Evolutionary conservation across 1,140 invertebrate species (phyloP).

Genomic region (Temnothorax longispinosus): DNA sequence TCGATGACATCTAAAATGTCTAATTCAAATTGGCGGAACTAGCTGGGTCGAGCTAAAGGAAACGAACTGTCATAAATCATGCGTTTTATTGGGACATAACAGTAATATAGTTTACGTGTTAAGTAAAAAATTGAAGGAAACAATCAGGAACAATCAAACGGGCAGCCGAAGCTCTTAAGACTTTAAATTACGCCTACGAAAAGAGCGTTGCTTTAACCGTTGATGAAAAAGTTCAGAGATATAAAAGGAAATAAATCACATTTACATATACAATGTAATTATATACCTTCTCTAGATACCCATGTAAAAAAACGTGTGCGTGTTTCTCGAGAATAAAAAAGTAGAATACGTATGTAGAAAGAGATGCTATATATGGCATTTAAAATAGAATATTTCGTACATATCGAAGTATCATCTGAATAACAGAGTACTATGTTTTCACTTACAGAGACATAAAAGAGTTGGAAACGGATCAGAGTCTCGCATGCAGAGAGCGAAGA

Average conservation of each 20-base stretch:
- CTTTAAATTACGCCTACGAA: constrained; percentile 43
- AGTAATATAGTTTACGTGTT: constrained; percentile 16
- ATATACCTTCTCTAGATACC: constrained; percentile 63
- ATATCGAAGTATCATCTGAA: constrained; percentile 59
- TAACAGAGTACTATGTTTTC: constrained; percentile 59
- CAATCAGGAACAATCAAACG: constrained; percentile 23
- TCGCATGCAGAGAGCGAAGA: constrained; percentile 80
- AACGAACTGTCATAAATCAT: constrained; percentile 58
- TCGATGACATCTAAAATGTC: constrained; percentile 54
- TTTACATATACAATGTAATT: constrained; percentile 57
- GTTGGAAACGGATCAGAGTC: constrained; percentile 69
- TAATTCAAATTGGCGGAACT: constrained; percentile 54
- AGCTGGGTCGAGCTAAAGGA: constrained; percentile 49
- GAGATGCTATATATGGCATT: not conserved
- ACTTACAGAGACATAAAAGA: constrained; percentile 74
- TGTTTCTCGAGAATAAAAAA: constrained; percentile 38
- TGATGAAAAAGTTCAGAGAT: constrained; percentile 31
- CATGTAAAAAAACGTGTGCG: constrained; percentile 56
- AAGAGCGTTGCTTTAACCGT: constrained; percentile 46
- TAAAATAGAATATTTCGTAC: constrained; percentile 40
- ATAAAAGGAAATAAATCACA: constrained; percentile 58
- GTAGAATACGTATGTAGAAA: constrained; percentile 15
- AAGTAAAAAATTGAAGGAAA: constrained; percentile 52
- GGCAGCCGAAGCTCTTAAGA: constrained; percentile 53
- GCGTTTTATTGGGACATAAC: constrained; percentile 42